These are phyloP conservation scores for Synaphobranchus kaupii DNA, from an alignment of 2,797 vertebrate genomes.

Conservation along the genomic window DNA sequence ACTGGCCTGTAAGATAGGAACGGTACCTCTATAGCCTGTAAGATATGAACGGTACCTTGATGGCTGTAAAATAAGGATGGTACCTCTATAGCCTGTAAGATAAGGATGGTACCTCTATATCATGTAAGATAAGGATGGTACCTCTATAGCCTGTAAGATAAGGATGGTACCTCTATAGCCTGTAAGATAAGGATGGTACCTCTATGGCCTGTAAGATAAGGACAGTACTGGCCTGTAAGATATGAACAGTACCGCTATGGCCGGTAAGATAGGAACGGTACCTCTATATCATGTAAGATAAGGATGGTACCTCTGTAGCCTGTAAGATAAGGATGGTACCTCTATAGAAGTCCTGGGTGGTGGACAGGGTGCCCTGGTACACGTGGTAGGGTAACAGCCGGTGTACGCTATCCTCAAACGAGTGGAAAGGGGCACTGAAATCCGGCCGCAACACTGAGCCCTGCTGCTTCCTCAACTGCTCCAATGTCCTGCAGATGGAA, in stretches of 20 bases:
- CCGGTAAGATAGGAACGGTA: neutral
- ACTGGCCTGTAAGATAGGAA: neutral
- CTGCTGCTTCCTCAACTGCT: slow-evolving; percentile 92
- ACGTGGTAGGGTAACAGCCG: slow-evolving; percentile 92
- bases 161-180: no score
- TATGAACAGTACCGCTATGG: neutral
- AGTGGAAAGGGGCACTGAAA: slow-evolving; percentile 84
- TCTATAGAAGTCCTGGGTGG: slow-evolving; percentile 78
- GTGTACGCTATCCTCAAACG: slow-evolving; percentile 83
- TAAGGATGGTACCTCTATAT: slow-evolving; percentile 71
- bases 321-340: slow-evolving; percentile 62
- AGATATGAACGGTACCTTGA: neutral
- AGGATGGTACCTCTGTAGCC: neutral
- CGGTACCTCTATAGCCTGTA: neutral
- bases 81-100: neutral
- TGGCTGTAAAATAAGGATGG: neutral
- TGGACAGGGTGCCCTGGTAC: slow-evolving; percentile 89
- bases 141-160: neutral
- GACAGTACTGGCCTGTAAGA: neutral
- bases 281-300: neutral
- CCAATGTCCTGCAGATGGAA: slow-evolving; percentile 77
- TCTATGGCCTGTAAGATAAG: neutral
- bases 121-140: neutral
- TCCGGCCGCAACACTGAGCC: slow-evolving; percentile 89
- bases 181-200: neutral